Evolutionary conservation across 1,140 invertebrate species (phyloP).

Genomic region (Plutomurus gul): DNA sequence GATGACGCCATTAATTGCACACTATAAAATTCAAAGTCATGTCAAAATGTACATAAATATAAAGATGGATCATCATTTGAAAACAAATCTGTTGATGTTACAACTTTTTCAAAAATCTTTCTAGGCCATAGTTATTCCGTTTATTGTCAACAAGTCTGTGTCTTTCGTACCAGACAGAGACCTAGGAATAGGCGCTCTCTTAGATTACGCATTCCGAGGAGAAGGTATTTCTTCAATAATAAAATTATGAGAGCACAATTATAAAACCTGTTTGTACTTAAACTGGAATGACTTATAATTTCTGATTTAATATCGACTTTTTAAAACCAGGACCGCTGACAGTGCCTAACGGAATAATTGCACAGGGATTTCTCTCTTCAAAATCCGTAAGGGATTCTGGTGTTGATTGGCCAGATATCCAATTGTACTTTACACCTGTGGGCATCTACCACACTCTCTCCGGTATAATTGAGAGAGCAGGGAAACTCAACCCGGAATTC

Average conservation of each 20-base stretch:
- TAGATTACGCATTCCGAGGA: constrained; percentile 37
- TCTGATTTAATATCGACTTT: background rate
- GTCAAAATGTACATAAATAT: too few species aligned
- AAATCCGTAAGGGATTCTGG: constrained; percentile 4
- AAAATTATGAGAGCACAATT: background rate
- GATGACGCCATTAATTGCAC: too few species aligned
- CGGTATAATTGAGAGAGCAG: background rate
- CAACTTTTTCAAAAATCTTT: too few species aligned
- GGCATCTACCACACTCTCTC: constrained; percentile 11
- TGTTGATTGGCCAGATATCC: constrained; percentile 44
- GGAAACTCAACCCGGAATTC: background rate
- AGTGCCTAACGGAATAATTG: background rate
- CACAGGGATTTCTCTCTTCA: constrained; percentile 20
- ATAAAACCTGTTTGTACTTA: background rate
- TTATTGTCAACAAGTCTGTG: constrained; percentile 41
- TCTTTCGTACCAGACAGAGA: background rate
- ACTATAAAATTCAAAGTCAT: too few species aligned
- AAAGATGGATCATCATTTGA: too few species aligned
- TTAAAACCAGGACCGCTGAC: background rate
- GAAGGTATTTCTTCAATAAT: background rate
- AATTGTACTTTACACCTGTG: constrained; percentile 22
- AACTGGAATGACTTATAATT: background rate
- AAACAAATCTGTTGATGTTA: too few species aligned
- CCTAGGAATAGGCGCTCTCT: background rate
- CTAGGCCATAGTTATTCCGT: constrained; percentile 4